These are phyloP conservation scores for Heptranchias perlo DNA, from an alignment of 2,113 vertebrate species.

Conservation along the genomic window DNA sequence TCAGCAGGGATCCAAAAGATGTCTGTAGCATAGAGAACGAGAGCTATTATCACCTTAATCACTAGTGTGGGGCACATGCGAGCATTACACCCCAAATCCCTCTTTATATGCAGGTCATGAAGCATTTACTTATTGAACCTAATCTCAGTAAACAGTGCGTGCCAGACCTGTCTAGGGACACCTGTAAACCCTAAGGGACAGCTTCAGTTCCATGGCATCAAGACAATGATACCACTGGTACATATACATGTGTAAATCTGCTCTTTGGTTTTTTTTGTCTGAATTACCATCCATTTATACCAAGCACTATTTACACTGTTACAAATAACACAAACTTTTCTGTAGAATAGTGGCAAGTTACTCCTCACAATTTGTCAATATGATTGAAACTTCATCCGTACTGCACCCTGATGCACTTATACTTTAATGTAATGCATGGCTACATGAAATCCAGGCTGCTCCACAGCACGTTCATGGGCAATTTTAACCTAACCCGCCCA, in stretches of 20 bases:
- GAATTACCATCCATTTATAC: background rate
- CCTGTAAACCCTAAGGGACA: background rate
- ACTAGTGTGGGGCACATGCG: background rate
- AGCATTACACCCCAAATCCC: background rate
- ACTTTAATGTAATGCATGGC: background rate
- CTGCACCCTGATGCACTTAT: background rate
- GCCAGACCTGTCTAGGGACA: background rate
- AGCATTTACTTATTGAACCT: conserved; percentile 13
- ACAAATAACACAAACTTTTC: background rate
- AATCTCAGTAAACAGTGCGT: background rate
- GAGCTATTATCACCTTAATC: background rate
- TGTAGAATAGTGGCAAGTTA: background rate
- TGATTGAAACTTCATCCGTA: background rate
- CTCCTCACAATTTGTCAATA: background rate
- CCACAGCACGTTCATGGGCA: background rate
- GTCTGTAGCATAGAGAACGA: background rate
- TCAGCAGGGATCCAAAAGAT: background rate
- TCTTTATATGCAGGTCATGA: background rate
- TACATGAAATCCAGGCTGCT: background rate
- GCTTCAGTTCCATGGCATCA: background rate
- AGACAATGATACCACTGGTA: conserved; percentile 2
- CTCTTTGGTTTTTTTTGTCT: background rate
- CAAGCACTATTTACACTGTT: background rate
- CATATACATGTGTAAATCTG: background rate
- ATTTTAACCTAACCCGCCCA: background rate